These are phyloP conservation scores for Drosophila tropicalis DNA, from an alignment of 1,140 invertebrate species.

Conservation along the genomic window DNA sequence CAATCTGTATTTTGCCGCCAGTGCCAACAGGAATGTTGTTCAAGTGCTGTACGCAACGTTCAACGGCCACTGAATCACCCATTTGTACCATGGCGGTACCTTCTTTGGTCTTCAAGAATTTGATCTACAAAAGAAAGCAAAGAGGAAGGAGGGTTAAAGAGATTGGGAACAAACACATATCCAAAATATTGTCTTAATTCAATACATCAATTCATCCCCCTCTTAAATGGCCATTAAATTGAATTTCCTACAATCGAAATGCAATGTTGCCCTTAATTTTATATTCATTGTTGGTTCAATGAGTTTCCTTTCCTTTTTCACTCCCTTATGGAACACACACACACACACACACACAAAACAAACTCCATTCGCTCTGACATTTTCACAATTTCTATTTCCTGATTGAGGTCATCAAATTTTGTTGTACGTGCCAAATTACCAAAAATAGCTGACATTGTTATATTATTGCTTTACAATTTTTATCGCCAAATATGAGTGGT, in stretches of 20 bases:
- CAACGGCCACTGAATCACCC: slow-evolving; percentile 97
- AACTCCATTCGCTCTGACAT: slow-evolving; percentile 19
- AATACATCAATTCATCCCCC: too few relatives aligned
- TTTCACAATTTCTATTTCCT: slow-evolving; percentile 17
- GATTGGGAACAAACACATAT: too few relatives aligned
- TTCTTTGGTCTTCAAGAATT: slow-evolving; percentile 99
- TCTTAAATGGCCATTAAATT: neutral
- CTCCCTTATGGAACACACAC: neutral
- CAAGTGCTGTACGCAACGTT: slow-evolving; percentile 96
- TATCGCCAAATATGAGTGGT: slow-evolving; percentile 39
- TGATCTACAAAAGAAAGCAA: slow-evolving; percentile 89
- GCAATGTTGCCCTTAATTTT: slow-evolving; percentile 59
- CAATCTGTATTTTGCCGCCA: slow-evolving; percentile 86
- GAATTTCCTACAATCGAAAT: slow-evolving; percentile 51
- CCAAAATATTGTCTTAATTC: too few relatives aligned
- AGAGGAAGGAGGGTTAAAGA: too few relatives aligned
- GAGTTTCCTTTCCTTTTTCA: neutral
- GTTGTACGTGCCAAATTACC: slow-evolving; percentile 61
- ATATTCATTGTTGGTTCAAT: slow-evolving; percentile 40
- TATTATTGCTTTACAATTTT: slow-evolving; percentile 43
- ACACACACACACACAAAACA: neutral
- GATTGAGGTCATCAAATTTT: slow-evolving; percentile 45
- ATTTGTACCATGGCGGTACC: slow-evolving; percentile 99
- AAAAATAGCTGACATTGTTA: slow-evolving; percentile 51
- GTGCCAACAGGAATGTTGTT: slow-evolving; percentile 94